Evolutionary conservation across 2,797 vertebrate genomes (phyloP), one percentile per base, ranked within the genome.

Genomic region (Dermochelys coriacea): DNA sequence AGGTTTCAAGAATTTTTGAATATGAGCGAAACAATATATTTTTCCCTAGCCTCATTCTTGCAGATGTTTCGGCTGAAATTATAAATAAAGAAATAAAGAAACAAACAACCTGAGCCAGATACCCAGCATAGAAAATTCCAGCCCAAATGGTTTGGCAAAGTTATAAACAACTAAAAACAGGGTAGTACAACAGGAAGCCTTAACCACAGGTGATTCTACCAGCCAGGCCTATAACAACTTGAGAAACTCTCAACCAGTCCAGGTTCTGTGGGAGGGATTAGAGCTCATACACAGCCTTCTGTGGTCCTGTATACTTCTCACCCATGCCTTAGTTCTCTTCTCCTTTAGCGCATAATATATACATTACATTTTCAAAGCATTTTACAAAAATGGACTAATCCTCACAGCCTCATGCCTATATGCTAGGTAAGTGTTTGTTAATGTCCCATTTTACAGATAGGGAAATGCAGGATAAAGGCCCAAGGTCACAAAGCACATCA

Each of bases 61-160:
- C 6, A 45, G 25, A 74, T 74, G 37, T 25, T 45, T 74, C 27
- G 71, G 41, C 23, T 45, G 41, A 45, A 74, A 45, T 68, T 59
- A 52, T 55, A 55, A 55, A 55, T 31, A 61, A 61, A 61, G 4
- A 16, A 61, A 34, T n/a, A n/a, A n/a, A n/a, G n/a, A n/a, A n/a
- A n/a, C n/a, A 34, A 59, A 25, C 41, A 55, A 50, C 74, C 80
- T 84, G 78, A 86, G 74, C 90, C 78, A 94, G 64, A 64, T 23
- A 7, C 49, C 92, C 91, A 92, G 49, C 57, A 59, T 31, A 59
- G 29, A 59, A 59, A 59, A 59, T 59, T 61, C 59, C 31, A 61
- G 59, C 6, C 59, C 59, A 55, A 94, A 94, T 91, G 34, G 37
- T 94, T 52, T 78, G 82, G 89, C 96, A 92, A 80, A 88, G 41